These are phyloP conservation scores for Pseudocheirus occidentalis DNA, from an alignment of 2,797 vertebrate species.

Conservation along the genomic window DNA sequence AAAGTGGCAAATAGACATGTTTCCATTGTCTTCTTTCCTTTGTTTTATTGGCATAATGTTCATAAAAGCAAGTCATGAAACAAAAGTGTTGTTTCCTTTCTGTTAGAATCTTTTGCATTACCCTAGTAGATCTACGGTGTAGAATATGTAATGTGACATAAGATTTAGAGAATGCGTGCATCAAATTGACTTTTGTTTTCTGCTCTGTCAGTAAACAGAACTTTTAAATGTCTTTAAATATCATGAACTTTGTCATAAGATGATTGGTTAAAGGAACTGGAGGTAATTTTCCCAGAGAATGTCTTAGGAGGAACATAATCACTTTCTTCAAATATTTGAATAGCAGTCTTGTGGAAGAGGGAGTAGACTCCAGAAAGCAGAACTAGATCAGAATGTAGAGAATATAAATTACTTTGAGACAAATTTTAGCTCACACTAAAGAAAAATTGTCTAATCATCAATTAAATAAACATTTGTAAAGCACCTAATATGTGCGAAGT, in stretches of 20 bases:
- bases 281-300: background rate
- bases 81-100: slow-evolving; percentile 2
- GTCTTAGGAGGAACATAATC: background rate
- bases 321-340: background rate
- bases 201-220: background rate
- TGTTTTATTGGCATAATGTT: slow-evolving; percentile 38
- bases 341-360: background rate
- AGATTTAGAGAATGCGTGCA: background rate
- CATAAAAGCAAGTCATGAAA: slow-evolving; percentile 43
- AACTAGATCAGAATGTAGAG: background rate
- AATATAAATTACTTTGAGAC: background rate
- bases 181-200: background rate
- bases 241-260: background rate
- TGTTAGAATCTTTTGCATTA: slow-evolving; percentile 55
- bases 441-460: background rate
- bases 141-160: slow-evolving; percentile 39
- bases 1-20: slow-evolving; percentile 9
- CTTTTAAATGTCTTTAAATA: background rate
- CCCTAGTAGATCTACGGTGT: background rate
- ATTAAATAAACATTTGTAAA: background rate
- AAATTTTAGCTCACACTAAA: background rate
- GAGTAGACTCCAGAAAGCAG: background rate
- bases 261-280: background rate
- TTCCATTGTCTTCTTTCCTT: slow-evolving; percentile 30
- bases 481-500: background rate